Conservation (phyloP, 2,888 invertebrate genomes). For the Caenorhabditis panamensis region DNA sequence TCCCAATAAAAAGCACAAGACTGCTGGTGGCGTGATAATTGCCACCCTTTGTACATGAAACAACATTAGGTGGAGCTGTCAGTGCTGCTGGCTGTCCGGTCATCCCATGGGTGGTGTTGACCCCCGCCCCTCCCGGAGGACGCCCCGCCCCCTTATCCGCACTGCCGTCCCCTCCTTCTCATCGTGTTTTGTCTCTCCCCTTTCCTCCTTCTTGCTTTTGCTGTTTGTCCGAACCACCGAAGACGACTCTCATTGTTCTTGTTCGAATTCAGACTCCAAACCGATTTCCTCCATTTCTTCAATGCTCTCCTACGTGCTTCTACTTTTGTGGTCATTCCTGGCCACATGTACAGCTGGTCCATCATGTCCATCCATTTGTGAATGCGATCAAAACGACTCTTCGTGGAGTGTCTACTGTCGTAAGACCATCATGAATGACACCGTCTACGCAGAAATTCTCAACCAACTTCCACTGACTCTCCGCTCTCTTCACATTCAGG, state of each 20-base stretch:
- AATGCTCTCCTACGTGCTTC: slow-evolving; percentile 32
- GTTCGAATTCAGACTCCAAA: slow-evolving; percentile 5
- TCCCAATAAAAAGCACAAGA: not conserved
- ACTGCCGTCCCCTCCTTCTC: slow-evolving; percentile 33
- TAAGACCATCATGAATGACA: slow-evolving; percentile 75
- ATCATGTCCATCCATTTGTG: slow-evolving; percentile 73
- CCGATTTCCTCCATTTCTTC: no score
- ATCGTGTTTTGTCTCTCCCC: slow-evolving; percentile 38
- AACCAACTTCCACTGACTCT: slow-evolving; percentile 71
- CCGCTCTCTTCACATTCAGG: slow-evolving; percentile 79
- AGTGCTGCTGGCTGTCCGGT: slow-evolving; percentile 22
- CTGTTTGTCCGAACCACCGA: slow-evolving; percentile 25
- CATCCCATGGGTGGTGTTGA: slow-evolving; percentile 45
- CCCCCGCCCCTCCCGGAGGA: slow-evolving; percentile 25
- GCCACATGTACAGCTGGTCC: not conserved
- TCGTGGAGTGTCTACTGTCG: slow-evolving; percentile 73
- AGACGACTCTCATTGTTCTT: slow-evolving; percentile 21
- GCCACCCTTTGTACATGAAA: slow-evolving; percentile 53
- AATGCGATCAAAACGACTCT: slow-evolving; percentile 70
- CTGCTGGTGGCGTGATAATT: slow-evolving; percentile 47
- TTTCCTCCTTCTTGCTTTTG: slow-evolving; percentile 18
- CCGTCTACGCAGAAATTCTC: slow-evolving; percentile 72
- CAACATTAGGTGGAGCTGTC: slow-evolving; percentile 47
- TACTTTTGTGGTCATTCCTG: slow-evolving; percentile 20
- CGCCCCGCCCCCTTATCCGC: slow-evolving; percentile 49